Evolutionary conservation across 2,888 invertebrate genomes (phyloP).

Genomic region (Andrena dorsata): DNA sequence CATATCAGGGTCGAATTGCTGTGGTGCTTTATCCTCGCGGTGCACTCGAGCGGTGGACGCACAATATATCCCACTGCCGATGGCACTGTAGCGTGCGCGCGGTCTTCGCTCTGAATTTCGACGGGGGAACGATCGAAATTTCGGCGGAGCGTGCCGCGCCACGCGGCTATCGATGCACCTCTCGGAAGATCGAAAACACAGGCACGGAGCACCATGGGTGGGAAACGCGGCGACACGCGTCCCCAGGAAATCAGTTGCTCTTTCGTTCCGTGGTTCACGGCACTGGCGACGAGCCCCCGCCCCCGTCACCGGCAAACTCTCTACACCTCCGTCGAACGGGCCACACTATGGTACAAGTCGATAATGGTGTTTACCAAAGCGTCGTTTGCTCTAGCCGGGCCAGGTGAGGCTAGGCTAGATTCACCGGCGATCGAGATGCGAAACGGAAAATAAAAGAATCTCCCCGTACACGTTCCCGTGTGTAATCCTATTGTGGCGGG

Average conservation of each 20-base stretch:
- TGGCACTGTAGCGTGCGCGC: slow-evolving; percentile 25
- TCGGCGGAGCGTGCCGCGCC: slow-evolving; percentile 31
- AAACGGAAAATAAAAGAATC: slow-evolving; percentile 47
- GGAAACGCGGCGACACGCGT: background rate
- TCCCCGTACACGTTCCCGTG: slow-evolving; percentile 15
- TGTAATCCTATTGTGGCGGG: background rate
- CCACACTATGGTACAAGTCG: slow-evolving; percentile 42
- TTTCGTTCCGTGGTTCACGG: slow-evolving; percentile 7
- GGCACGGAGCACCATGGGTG: slow-evolving; percentile 21
- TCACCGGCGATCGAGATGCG: slow-evolving; percentile 28
- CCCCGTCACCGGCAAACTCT: slow-evolving; percentile 32
- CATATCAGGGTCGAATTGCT: slow-evolving; percentile 43
- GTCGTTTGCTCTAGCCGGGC: slow-evolving; percentile 44
- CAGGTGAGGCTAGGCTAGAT: slow-evolving; percentile 30
- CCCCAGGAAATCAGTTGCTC: background rate
- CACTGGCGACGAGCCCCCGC: slow-evolving; percentile 8
- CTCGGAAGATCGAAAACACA: slow-evolving; percentile 20
- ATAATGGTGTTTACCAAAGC: slow-evolving; percentile 59
- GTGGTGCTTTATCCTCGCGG: slow-evolving; percentile 38
- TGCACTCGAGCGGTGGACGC: slow-evolving; percentile 24
- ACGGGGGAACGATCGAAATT: slow-evolving; percentile 18
- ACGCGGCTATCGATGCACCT: slow-evolving; percentile 35
- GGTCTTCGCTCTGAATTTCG: background rate
- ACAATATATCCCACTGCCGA: slow-evolving; percentile 46
- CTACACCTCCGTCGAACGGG: slow-evolving; percentile 34